Base-by-base conservation (phyloP, 2,797 vertebrate species). In the Todus mexicanus region DNA sequence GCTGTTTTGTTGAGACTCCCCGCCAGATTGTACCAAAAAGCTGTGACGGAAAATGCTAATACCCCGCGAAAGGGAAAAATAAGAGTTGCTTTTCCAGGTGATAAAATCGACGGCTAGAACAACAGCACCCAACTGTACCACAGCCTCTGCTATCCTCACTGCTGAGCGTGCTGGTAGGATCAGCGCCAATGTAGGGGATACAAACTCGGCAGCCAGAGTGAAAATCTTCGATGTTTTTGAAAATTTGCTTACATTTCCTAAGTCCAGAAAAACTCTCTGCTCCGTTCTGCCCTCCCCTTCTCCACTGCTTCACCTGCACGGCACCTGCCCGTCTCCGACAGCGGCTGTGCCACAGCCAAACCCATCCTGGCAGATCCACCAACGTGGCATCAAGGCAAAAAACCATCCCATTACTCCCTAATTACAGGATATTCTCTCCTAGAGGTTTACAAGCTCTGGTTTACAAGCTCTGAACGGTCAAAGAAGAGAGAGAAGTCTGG, bases 201-300 rank as follows among this genome's bases (percentile, higher is more conserved):
- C 64, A 51, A 82, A 66, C 12, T 35, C 61, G 12, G 25, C 0
- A 0, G 48, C 35, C 33, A 13, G 6, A 33, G 45, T 4, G 42
- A 56, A 81, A 77, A 80, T 5, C 7, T 42, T n/a, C 61, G 2
- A 1, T 10, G 42, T 69, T 75, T 74, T 19, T 45, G 17, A 6
- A 47, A 75, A 51, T 17, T 12, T 9, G 15, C 19, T 13, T 80
- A 89, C 64, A 45, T 12, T 66, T 78, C 66, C 37, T 16, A 7
- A 1, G 3, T 14, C 20, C 7, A 2, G 47, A 54, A 43, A 53
- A 84, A 14, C 29, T 15, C 9, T 7, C 65, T 29, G 25, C 74
- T 64, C 80, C 2, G 0, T 13, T 45, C 40, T 37, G 29, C 15
- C 15, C 53, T 43, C 21, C 31, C 35, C 48, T 45, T n/a, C 54